phyloP scores from a whole-genome alignment of 2,797 vertebrate species.

The Bradypodion pumilum region DNA sequence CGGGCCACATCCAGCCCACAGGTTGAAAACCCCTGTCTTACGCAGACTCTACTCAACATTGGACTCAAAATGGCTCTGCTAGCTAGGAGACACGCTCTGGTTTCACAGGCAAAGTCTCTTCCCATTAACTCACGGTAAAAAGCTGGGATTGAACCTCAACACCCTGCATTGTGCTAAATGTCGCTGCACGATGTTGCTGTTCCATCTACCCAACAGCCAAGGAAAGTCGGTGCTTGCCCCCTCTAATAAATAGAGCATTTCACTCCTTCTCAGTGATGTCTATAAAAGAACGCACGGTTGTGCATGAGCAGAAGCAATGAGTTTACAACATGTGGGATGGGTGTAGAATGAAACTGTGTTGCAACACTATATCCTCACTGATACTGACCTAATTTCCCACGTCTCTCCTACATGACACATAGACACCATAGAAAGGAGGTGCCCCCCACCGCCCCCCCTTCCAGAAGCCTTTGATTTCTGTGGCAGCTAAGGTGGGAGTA shows the following conservation, averaged over 20 bases:
- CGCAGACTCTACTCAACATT: no score
- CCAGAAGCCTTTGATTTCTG: background rate
- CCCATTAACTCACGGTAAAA: background rate
- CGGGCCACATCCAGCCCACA: no score
- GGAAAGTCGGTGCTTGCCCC: background rate
- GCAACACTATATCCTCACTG: constrained; percentile 19
- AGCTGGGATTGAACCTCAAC: no score
- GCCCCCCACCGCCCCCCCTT: background rate
- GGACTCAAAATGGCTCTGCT: background rate
- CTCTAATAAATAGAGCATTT: background rate
- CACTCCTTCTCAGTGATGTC: constrained; percentile 2
- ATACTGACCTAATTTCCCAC: constrained; percentile 45
- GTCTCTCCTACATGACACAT: constrained; percentile 38
- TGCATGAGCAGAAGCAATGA: constrained; percentile 26
- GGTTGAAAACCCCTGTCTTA: no score
- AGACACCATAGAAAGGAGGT: background rate
- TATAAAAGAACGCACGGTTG: background rate
- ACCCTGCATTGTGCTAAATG: background rate
- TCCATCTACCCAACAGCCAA: background rate
- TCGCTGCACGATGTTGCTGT: background rate
- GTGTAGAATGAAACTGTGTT: constrained; percentile 21
- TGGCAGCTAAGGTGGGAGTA: background rate
- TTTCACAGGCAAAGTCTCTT: no score
- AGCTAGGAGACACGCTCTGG: background rate
- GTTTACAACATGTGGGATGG: background rate